Evolutionary conservation across 2,888 invertebrate genomes (phyloP), one percentile per base, ranked within the genome.

Genomic region (Erebia ligea): DNA sequence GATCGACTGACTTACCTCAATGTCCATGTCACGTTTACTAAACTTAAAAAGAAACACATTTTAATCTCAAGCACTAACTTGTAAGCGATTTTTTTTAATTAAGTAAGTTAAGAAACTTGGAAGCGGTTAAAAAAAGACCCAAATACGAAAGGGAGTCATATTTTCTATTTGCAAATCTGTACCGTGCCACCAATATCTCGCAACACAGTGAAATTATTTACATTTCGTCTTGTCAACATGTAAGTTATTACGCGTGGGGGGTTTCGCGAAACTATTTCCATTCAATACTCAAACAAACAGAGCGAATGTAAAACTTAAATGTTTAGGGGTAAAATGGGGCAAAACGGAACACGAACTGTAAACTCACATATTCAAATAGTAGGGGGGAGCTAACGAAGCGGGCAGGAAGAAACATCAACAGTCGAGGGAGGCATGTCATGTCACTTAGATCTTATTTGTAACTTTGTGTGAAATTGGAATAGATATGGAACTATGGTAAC

Each of bases 361-460:
- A 87, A 86, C 87, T 85, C 89, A 91, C 89, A 90, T 91, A 92
- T 92, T 92, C 92, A 92, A 92, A 92, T 92, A 92, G 84, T 92
- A 92, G 84, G 81, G 86, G 89, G 87, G 87, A 84, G 83, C 86
- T 92, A 92, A 91, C 91, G 92, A 92, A 89, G 84, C 82, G 82
- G 81, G 82, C 69, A 74, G 76, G 76, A 87, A 87, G 87, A 88
- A 88, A 88, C 86, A 86, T 85, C 84, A 84, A 82, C 82, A 80
- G 74, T 66, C 66, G 69, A 48, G 59, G 67, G 64, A 69, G 69
- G 62, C 67, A 59, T 59, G 69, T 64, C 50, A 65, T 58, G 65
- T 65, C 69, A 66, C 56, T 64, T 69, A 69, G 48, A 64, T 69
- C 57, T 63, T 42, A 56, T 56, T 69, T 57, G 57, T 48, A 48